phyloP scores from a whole-genome alignment of 2,888 invertebrate genomes.

The Sarcophaga variegata region DNA sequence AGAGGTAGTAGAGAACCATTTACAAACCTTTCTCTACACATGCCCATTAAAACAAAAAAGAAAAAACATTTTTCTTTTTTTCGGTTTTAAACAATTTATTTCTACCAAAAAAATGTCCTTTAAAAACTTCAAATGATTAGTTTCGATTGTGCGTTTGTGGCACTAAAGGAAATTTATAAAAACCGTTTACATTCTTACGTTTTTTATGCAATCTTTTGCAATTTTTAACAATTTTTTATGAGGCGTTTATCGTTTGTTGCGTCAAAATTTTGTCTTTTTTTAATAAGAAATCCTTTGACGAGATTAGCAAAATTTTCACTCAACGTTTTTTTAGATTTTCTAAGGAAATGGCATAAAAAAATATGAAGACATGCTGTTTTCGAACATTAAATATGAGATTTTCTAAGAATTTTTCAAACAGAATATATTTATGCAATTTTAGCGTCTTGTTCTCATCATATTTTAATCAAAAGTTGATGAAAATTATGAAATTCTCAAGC shows the following conservation, averaged over 20 bases:
- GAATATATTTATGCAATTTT: no score
- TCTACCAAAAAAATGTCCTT: constrained; percentile 35
- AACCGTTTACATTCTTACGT: constrained; percentile 56
- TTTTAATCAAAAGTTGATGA: no score
- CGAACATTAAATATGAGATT: constrained; percentile 27
- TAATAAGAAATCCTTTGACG: constrained; percentile 30
- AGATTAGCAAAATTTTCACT: constrained; percentile 60
- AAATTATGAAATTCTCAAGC: no score
- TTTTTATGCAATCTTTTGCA: constrained; percentile 68
- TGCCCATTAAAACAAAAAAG: constrained; percentile 20
- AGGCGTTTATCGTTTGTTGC: constrained; percentile 34
- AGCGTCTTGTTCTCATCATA: no score
- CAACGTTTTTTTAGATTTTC: constrained; percentile 55
- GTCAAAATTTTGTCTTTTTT: constrained; percentile 16
- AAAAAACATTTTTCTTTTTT: constrained; percentile 18
- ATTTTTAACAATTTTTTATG: constrained; percentile 68
- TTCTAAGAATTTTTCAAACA: constrained; percentile 39
- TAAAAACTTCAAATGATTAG: constrained; percentile 39
- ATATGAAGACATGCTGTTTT: constrained; percentile 37
- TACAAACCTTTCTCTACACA: constrained; percentile 52
- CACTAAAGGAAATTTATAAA: background rate
- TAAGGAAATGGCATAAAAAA: background rate
- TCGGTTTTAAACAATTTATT: background rate
- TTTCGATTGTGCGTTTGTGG: background rate
- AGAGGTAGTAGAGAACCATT: constrained; percentile 1